Evolutionary conservation across 2,113 vertebrate genomes (phyloP).

Genomic region (Calyptomena viridis): DNA sequence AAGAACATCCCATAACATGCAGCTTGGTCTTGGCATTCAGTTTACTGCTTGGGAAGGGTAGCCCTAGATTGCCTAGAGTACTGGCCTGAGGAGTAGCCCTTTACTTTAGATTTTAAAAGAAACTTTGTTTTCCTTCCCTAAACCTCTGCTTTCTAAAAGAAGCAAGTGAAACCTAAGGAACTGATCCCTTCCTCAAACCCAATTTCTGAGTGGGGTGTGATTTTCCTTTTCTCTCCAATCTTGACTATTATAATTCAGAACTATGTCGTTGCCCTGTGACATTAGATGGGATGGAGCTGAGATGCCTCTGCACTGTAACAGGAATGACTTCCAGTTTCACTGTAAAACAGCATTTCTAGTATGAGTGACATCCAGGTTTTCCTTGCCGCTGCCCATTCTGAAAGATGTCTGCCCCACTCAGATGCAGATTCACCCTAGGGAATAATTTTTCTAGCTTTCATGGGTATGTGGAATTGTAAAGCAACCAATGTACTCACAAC

Average conservation of each 20-base stretch:
- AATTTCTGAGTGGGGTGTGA: not conserved
- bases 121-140: not conserved
- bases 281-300: not conserved
- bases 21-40: not conserved
- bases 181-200: not conserved
- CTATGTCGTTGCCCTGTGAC: not conserved
- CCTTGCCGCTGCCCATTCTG: not conserved
- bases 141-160: not conserved
- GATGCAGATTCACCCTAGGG: not conserved
- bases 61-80: too few relatives aligned
- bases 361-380: not conserved
- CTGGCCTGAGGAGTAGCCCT: not conserved
- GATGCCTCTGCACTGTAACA: not conserved
- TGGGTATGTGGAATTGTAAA: not conserved
- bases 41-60: not conserved
- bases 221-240: not conserved
- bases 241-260: not conserved
- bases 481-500: rapidly evolving
- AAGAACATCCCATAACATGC: not conserved
- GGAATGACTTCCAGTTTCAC: not conserved
- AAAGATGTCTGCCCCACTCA: not conserved
- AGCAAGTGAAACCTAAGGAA: not conserved
- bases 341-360: not conserved
- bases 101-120: not conserved
- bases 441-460: not conserved